Base-by-base conservation (phyloP, 1,140 invertebrate species). In the Drosophila ironensis region DNA sequence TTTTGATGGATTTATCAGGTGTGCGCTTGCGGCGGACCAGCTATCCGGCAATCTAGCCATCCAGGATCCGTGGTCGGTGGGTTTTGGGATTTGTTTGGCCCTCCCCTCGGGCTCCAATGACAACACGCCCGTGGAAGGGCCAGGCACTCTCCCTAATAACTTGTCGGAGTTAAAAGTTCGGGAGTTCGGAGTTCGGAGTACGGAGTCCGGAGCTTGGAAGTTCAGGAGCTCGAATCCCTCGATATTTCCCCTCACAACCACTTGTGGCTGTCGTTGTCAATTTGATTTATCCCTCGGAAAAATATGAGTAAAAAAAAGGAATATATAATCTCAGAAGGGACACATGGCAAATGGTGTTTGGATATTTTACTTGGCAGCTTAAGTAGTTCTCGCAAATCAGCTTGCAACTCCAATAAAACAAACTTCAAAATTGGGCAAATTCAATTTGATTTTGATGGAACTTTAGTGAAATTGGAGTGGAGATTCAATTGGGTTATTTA, bases 211-310 rank as follows among this genome's bases (percentile, higher is more conserved):
- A n/a, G n/a, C n/a, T 45, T 27, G 30, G 14, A 33, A 33, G 30
- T 33, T 33, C 30, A 12, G 30, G 30, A 33, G 30, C 14, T 33
- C 16, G 30, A 70, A 56, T 80, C 64, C 75, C 61, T 54, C 44
- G 40, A 46, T 48, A 11, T 11, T 14, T 46, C 9, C 20, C 38
- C 5, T 8, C 19, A 27, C 17, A 33, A 44, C 69, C 78, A 78
- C 78, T 84, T 81, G 56, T 68, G 68, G 67, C 80, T 78, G 80
- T 82, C 80, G 37, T 67, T 82, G 69, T 84, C 78, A 86, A 78
- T 86, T 86, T 66, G 64, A 71, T 80, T 80, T 74, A 28, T 12
- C 17, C 17, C 27, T n/a, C 6, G 14, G 33, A n/a, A 30, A 6
- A 38, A 38, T 30, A 42, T 42, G 38, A 41, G 12, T 19, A 25